These are phyloP conservation scores for Adrianichthys oophorus DNA, from an alignment of 2,797 vertebrate species.

Conservation along the genomic window DNA sequence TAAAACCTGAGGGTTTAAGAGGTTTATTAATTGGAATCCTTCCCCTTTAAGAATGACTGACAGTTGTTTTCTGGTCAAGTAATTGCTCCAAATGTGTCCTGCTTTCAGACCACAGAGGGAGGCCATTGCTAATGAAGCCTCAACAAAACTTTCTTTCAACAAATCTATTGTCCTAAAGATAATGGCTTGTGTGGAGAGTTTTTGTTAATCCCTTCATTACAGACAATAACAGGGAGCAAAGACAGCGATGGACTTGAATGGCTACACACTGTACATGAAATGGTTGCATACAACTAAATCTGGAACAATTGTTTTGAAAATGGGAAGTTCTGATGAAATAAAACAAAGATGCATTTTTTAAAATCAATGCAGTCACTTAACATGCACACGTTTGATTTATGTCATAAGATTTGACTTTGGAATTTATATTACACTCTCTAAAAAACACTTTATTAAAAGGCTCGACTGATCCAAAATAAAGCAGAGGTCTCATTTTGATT, in stretches of 20 bases:
- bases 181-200: constrained; percentile 76
- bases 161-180: constrained; percentile 83
- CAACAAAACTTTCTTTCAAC: constrained; percentile 85
- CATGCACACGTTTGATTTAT: too few relatives aligned
- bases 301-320: constrained; percentile 9
- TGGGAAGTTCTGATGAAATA: constrained; percentile 1
- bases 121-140: constrained; percentile 83
- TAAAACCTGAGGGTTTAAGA: constrained; percentile 87
- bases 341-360: neutral
- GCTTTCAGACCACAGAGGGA: constrained; percentile 81
- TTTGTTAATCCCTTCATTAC: constrained; percentile 80
- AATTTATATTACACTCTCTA: too few relatives aligned
- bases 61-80: constrained; percentile 90
- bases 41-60: constrained; percentile 97
- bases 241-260: constrained; percentile 65
- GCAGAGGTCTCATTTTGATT: too few relatives aligned
- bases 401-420: too few relatives aligned
- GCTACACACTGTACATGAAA: constrained; percentile 43
- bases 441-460: too few relatives aligned
- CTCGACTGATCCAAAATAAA: too few relatives aligned
- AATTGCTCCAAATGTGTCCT: constrained; percentile 90
- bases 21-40: constrained; percentile 92
- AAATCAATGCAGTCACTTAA: neutral
- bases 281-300: constrained; percentile 29
- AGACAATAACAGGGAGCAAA: constrained; percentile 68